Conservation (phyloP, 2,797 vertebrate genomes). For the Bufotes viridis region DNA sequence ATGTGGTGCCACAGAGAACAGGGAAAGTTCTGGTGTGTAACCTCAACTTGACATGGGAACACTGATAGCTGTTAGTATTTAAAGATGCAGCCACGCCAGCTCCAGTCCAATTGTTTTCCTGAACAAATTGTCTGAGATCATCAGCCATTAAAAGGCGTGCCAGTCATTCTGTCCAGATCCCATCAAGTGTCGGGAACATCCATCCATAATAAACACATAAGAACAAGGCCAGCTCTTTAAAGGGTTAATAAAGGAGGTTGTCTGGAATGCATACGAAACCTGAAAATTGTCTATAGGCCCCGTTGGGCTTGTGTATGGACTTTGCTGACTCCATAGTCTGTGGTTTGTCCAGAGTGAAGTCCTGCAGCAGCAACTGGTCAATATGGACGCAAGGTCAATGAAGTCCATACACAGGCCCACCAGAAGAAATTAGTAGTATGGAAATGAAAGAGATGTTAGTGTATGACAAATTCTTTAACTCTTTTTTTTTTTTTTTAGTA, state of each 20-base stretch:
- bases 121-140: slow-evolving; percentile 48
- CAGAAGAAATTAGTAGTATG: no score
- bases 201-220: neutral
- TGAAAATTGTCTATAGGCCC: neutral
- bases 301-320: neutral
- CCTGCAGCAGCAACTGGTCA: no score
- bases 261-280: neutral
- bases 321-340: no score
- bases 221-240: neutral
- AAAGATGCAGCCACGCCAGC: slow-evolving; percentile 29
- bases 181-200: neutral
- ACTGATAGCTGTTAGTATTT: slow-evolving; percentile 28
- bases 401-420: no score
- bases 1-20: slow-evolving; percentile 44
- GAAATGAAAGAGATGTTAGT: no score
- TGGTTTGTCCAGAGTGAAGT: no score
- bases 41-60: slow-evolving; percentile 58
- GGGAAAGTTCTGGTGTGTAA: slow-evolving; percentile 50
- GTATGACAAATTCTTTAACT: no score
- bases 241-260: neutral
- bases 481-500: no score
- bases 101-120: slow-evolving; percentile 27
- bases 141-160: slow-evolving; percentile 27
- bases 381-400: no score
- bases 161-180: slow-evolving; percentile 19